These are phyloP conservation scores for Nycteola revayana DNA, from an alignment of 2,888 invertebrate genomes.

Conservation along the genomic window DNA sequence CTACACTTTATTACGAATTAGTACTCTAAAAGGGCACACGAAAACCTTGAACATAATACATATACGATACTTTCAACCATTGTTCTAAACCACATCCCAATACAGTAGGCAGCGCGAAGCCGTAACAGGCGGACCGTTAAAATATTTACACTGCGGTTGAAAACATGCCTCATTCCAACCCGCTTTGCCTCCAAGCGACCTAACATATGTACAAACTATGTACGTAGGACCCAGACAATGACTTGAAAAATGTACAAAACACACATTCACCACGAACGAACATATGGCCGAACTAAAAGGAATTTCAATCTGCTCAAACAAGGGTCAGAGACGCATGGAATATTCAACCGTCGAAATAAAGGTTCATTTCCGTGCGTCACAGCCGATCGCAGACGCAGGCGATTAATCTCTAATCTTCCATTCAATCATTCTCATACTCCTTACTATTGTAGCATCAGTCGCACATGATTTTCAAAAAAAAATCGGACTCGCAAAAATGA, in stretches of 20 bases:
- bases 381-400: too few species aligned
- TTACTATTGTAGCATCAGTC: too few species aligned
- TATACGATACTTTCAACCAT: conserved; percentile 25
- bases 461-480: too few species aligned
- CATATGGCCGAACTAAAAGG: conserved; percentile 11
- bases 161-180: conserved; percentile 44
- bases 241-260: conserved; percentile 30
- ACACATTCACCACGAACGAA: conserved; percentile 12
- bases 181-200: conserved; percentile 39
- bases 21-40: conserved; percentile 3
- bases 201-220: conserved; percentile 32
- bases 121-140: conserved; percentile 53
- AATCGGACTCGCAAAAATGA: too few species aligned
- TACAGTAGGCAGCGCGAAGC: conserved; percentile 40
- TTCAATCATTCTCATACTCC: too few species aligned
- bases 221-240: conserved; percentile 21
- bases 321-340: too few species aligned
- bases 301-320: conserved; percentile 14
- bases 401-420: too few species aligned
- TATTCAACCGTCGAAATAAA: too few species aligned
- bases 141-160: conserved; percentile 68
- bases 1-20: too few species aligned
- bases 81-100: conserved; percentile 43
- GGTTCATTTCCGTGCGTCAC: too few species aligned
- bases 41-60: conserved; percentile 11